These are phyloP conservation scores for Sebastes reedi DNA, from an alignment of 2,797 vertebrate genomes.

Conservation along the genomic window DNA sequence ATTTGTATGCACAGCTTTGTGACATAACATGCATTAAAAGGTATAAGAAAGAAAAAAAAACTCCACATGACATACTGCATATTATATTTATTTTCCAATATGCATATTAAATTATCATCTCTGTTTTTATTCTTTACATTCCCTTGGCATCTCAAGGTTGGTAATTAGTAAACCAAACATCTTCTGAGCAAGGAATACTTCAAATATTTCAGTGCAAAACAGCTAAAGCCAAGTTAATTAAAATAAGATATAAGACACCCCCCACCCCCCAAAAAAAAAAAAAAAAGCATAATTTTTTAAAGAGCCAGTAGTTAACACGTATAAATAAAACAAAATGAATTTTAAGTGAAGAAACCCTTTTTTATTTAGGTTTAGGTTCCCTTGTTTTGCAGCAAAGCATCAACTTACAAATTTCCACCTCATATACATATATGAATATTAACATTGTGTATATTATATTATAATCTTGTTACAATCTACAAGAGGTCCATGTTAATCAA, in stretches of 20 bases:
- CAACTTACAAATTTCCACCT: conserved; percentile 49
- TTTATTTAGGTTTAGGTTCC: conserved; percentile 29
- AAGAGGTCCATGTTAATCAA: conserved; percentile 51
- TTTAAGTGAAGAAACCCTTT: conserved; percentile 18
- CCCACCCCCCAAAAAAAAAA: conserved; percentile 42
- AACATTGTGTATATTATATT: conserved; percentile 52
- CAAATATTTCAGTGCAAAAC: conserved; percentile 78
- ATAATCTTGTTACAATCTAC: conserved; percentile 51
- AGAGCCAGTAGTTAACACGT: conserved; percentile 63
- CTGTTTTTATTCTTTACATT: conserved; percentile 27
- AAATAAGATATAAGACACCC: conserved; percentile 41
- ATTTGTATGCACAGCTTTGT: not conserved
- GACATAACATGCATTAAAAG: not conserved
- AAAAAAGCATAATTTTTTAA: conserved; percentile 12
- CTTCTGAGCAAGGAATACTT: conserved; percentile 50
- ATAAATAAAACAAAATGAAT: conserved; percentile 59
- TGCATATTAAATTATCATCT: conserved; percentile 63
- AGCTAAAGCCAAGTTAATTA: conserved; percentile 75
- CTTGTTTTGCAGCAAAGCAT: conserved; percentile 59
- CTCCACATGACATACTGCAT: conserved; percentile 39
- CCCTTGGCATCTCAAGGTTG: conserved; percentile 40
- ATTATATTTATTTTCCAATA: conserved; percentile 68
- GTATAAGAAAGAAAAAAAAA: not conserved
- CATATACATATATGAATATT: conserved; percentile 65
- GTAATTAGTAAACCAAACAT: conserved; percentile 54